These are phyloP conservation scores for Leptocoma aspasia DNA, from an alignment of 2,113 vertebrate genomes.

Conservation along the genomic window DNA sequence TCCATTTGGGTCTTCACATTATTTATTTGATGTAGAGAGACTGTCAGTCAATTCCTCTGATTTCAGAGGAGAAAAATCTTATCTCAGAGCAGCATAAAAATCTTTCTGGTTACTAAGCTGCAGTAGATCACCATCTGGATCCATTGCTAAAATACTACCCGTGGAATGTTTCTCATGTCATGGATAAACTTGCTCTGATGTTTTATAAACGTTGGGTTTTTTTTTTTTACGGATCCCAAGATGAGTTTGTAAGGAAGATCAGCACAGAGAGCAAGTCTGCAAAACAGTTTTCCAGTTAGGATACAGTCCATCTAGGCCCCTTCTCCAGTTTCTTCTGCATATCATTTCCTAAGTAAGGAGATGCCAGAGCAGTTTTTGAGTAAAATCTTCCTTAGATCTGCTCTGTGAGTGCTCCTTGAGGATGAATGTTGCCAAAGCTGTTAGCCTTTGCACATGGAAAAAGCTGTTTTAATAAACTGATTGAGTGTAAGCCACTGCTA, in stretches of 20 bases:
- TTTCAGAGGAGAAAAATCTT: constrained; percentile 7
- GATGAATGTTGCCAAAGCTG: background rate
- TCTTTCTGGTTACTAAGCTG: background rate
- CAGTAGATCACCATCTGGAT: background rate
- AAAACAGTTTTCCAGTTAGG: background rate
- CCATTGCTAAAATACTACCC: background rate
- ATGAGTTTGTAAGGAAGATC: background rate
- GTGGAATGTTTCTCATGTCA: background rate
- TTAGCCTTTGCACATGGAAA: background rate
- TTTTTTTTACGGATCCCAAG: background rate
- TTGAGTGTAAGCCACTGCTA: background rate
- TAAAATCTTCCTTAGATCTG: background rate
- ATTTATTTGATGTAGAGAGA: background rate
- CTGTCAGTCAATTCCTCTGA: background rate
- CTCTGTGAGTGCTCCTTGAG: background rate
- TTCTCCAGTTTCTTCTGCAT: background rate
- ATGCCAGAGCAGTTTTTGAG: background rate
- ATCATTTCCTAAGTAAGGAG: background rate
- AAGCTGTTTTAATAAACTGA: background rate
- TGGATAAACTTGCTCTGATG: background rate
- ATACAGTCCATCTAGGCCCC: background rate
- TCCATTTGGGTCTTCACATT: background rate
- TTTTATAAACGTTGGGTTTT: background rate
- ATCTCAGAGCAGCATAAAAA: background rate
- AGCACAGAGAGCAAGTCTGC: background rate